phyloP scores from a whole-genome alignment of 2,888 invertebrate genomes.

The Trachelus troglodyta region DNA sequence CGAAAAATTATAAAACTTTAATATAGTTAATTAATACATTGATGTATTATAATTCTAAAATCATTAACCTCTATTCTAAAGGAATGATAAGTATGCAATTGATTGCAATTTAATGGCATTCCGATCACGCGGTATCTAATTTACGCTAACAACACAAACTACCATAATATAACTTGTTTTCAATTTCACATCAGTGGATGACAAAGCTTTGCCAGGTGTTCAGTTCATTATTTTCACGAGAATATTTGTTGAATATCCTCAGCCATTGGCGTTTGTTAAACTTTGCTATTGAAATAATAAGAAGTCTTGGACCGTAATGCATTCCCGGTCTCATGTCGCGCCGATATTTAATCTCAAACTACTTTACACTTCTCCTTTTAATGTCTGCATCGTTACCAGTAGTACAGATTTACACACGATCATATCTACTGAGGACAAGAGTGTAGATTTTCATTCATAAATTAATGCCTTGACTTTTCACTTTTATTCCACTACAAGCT shows the following conservation, averaged over 20 bases:
- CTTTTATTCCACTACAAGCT: neutral
- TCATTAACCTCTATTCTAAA: neutral
- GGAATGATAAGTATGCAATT: neutral
- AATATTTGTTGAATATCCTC: neutral
- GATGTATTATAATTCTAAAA: neutral
- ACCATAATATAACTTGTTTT: neutral
- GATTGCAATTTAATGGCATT: neutral
- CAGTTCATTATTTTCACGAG: neutral
- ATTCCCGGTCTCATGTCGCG: slow-evolving; percentile 3
- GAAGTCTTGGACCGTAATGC: neutral
- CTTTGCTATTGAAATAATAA: neutral
- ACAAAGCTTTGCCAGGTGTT: neutral
- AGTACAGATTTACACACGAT: neutral
- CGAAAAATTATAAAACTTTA: neutral
- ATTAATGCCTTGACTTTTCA: neutral
- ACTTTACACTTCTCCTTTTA: neutral
- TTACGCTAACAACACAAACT: neutral
- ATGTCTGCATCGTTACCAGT: neutral
- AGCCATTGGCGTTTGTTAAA: neutral
- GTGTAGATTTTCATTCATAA: neutral
- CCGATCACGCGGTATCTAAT: neutral
- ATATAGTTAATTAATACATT: neutral
- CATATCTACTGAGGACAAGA: neutral
- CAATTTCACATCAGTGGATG: neutral
- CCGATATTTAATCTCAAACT: slow-evolving; percentile 2